Base-by-base conservation (phyloP, 2,113 vertebrate species). In the Xiphias gladius region DNA sequence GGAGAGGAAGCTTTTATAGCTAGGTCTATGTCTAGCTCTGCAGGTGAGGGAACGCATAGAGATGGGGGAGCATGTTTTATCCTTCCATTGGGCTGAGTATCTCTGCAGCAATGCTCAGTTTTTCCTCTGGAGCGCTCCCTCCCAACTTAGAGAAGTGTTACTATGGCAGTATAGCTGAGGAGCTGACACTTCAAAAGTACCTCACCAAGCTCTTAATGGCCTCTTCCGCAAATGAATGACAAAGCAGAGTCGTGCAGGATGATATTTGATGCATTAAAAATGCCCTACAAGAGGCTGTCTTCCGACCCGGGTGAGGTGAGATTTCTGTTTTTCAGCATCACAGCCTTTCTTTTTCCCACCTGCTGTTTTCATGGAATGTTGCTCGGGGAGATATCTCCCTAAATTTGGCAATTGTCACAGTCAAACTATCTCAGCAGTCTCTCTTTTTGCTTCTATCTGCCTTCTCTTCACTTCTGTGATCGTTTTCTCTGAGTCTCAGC, bases 101-200 rank as follows among this genome's bases (percentile, higher is more conserved):
- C 66, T 88, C 73, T 84, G 85, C 88, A 79, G 82, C 75, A 69
- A 26, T 75, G 20, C 66, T 78, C 24, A 13, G 16, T 63, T 71
- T 78, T 52, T 37, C 41, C 71, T 24, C n/a, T 13, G 57, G 73
- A 48, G 5, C 54, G 8, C 9, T 82, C 62, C 52, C 46, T 85
- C 65, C 74, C 50, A 88, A 66, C 68, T 86, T 65, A 50, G 14
- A 84, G 57, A 84, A 76, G 73, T 67, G 69, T 77, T 84, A 59
- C 55, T 73, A 66, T 79, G 70, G 88, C 84, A 67, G 39, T 79
- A 61, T 48, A 86, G 59, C 52, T 30, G 65, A 80, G 62, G n/a
- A 82, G 82, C 88, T 89, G 87, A 84, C 82, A 74, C 85, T 79
- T 90, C 69, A 86, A 79, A 89, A 80, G 71, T 77, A 62, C 79